Evolutionary conservation across 2,797 vertebrate species (phyloP).

Genomic region (Microhierax caerulescens): DNA sequence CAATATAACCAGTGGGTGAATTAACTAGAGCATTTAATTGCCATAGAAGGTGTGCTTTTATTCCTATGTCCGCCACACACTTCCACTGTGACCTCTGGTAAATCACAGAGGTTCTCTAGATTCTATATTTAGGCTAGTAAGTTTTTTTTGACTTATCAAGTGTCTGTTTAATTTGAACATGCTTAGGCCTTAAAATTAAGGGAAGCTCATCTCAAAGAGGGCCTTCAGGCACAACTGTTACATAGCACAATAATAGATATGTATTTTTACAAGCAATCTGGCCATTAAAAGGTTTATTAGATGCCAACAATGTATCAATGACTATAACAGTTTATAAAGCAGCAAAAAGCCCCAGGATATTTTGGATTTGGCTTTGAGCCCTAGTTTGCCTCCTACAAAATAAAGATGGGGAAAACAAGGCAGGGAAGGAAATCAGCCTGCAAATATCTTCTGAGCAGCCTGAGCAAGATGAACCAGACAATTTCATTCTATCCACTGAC

Average conservation of each 20-base stretch:
- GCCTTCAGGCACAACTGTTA: slow-evolving; percentile 11
- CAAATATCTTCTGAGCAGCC: not conserved
- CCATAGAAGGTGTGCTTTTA: not conserved
- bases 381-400: not conserved
- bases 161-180: not conserved
- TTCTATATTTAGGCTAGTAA: not conserved
- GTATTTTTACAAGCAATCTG: slow-evolving; percentile 58
- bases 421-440: not conserved
- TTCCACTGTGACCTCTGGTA: not conserved
- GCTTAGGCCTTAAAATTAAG: not conserved
- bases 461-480: not conserved
- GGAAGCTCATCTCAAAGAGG: not conserved
- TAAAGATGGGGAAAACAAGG: too few species aligned
- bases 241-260: slow-evolving; percentile 33
- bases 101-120: not conserved
- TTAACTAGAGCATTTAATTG: not conserved
- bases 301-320: slow-evolving; percentile 51
- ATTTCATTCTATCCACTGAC: not conserved
- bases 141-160: not conserved
- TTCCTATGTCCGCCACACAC: not conserved
- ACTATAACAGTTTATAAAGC: slow-evolving; percentile 52
- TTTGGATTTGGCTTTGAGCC: slow-evolving; percentile 9
- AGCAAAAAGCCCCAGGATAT: slow-evolving; percentile 34
- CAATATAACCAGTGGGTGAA: not conserved
- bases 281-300: slow-evolving; percentile 40